phyloP scores from a whole-genome alignment of 1,140 invertebrate species.

The Rhizoglyphus robini region DNA sequence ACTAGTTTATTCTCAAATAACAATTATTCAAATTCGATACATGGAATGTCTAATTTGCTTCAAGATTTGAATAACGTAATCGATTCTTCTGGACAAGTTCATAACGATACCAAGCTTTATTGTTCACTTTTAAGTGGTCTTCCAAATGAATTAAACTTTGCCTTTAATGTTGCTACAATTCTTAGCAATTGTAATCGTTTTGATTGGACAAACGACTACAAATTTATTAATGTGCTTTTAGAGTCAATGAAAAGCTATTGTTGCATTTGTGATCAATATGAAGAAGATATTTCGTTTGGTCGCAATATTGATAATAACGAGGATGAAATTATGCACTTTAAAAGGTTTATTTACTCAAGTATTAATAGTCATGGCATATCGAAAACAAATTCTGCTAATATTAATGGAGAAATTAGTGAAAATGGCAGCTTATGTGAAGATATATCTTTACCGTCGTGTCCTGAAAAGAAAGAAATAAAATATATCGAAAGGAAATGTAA shows the following conservation, averaged over 20 bases:
- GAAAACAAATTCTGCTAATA: background rate
- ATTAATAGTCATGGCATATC: background rate
- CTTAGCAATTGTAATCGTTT: constrained; percentile 48
- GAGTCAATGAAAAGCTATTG: constrained; percentile 19
- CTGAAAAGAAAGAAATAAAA: background rate
- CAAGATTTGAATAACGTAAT: constrained; percentile 6
- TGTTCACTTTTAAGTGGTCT: constrained; percentile 80
- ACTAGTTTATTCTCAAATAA: background rate
- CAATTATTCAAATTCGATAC: background rate
- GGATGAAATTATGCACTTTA: background rate
- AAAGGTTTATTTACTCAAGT: background rate
- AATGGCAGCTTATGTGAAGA: background rate
- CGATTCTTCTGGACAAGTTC: constrained; percentile 35
- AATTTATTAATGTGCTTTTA: constrained; percentile 22
- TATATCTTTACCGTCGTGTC: background rate
- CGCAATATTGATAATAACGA: background rate
- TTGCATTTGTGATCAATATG: constrained; percentile 20
- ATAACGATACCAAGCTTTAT: constrained; percentile 45
- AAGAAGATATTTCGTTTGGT: background rate
- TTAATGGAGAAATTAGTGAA: background rate
- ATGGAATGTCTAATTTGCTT: too few species aligned
- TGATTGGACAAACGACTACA: constrained; percentile 17
- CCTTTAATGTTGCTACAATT: constrained; percentile 88
- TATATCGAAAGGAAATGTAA: background rate
- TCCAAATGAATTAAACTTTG: constrained; percentile 97